phyloP scores from a whole-genome alignment of 2,888 invertebrate species.

The Ferrisia virgata region DNA sequence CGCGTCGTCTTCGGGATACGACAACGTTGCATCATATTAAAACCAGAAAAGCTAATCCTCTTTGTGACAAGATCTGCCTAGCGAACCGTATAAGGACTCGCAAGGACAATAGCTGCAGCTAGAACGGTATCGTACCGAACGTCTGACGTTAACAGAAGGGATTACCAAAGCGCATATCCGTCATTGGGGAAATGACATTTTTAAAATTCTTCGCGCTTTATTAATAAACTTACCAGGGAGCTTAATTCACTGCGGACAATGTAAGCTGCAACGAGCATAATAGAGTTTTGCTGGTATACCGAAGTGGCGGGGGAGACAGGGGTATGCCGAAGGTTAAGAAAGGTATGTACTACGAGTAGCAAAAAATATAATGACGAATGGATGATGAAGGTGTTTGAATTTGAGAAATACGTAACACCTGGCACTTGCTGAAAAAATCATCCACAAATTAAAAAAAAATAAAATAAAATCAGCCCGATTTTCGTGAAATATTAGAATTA shows the following conservation, averaged over 20 bases:
- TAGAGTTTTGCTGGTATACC: too few relatives aligned
- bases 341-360: too few relatives aligned
- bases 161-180: constrained; percentile 32
- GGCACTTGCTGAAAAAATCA: too few relatives aligned
- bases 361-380: too few relatives aligned
- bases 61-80: constrained; percentile 45
- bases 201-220: constrained; percentile 22
- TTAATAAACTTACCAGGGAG: background rate
- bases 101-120: constrained; percentile 12
- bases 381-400: too few relatives aligned
- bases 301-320: too few relatives aligned
- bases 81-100: constrained; percentile 44
- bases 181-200: constrained; percentile 13
- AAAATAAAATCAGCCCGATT: too few relatives aligned
- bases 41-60: constrained; percentile 46
- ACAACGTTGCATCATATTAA: constrained; percentile 44
- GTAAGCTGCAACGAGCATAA: too few relatives aligned
- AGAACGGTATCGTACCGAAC: constrained; percentile 10
- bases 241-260: background rate
- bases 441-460: too few relatives aligned
- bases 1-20: constrained; percentile 13
- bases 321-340: too few relatives aligned
- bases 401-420: too few relatives aligned
- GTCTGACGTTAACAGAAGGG: constrained; percentile 31
- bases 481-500: too few relatives aligned